phyloP scores from a whole-genome alignment of 2,797 vertebrate genomes.

The Zalophus californianus region DNA sequence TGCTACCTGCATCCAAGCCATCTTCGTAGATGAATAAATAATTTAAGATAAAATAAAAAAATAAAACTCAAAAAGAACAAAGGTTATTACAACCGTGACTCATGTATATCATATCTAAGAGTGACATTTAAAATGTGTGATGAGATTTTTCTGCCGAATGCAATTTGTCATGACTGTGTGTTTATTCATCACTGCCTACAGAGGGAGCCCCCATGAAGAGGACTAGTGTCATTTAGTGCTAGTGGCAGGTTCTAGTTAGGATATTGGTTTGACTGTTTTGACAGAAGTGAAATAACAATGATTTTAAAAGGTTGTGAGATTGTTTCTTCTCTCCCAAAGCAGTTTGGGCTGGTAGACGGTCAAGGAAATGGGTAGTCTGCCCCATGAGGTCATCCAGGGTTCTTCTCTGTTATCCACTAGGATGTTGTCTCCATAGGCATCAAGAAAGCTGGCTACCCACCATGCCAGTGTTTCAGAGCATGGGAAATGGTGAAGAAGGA shows the following conservation, averaged over 20 bases:
- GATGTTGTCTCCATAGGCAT: background rate
- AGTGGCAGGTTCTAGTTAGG: background rate
- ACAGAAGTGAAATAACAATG: background rate
- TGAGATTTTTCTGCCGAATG: background rate
- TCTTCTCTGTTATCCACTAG: background rate
- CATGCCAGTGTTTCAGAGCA: background rate
- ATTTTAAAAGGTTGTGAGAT: background rate
- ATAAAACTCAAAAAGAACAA: background rate
- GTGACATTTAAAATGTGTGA: background rate
- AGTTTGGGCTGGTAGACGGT: background rate
- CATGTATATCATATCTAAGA: background rate
- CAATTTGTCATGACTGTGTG: background rate
- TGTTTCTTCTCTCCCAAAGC: background rate
- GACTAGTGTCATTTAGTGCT: background rate
- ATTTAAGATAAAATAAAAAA: slow-evolving; percentile 11
- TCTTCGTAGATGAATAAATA: background rate
- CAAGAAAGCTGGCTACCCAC: background rate
- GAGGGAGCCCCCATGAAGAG: background rate
- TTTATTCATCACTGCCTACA: background rate
- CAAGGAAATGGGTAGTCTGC: background rate
- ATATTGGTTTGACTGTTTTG: background rate
- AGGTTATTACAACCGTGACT: background rate
- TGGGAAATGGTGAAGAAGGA: background rate
- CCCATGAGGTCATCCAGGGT: background rate
- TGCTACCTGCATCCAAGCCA: background rate